Evolutionary conservation across 2,888 invertebrate genomes (phyloP), one percentile per base, ranked within the genome.

Genomic region (Clostera curtula): DNA sequence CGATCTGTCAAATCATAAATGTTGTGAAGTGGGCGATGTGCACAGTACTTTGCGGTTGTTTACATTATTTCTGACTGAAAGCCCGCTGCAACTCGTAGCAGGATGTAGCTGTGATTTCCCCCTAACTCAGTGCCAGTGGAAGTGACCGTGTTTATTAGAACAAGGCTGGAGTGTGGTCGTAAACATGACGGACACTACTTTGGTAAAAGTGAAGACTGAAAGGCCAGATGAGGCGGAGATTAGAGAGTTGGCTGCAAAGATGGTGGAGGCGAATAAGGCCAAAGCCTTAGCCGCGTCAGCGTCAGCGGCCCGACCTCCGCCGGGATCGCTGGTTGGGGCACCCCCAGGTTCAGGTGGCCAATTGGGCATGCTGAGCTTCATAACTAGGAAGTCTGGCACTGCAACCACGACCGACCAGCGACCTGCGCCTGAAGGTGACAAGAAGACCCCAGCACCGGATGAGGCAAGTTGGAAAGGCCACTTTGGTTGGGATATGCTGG

Each of bases 401-500:
- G 53, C 56, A 19, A 36, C 55, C 0, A 46, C 55, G 3, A 36
- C 36, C n/a, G 67, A 68, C 6, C 61, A 67, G 30, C 66, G 74
- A 2, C 69, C 70, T 0, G 42, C 63, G 1, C 46, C 57, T 3
- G 71, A 74, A 22, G 43, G 58, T n/a, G 76, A 83, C 8, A 83
- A 80, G 51, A 82, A 77, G 43, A 72, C 71, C 1, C 75, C 73
- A 25, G 72, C 74, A n/a, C 77, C 76, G 2, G 93, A 93, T 58
- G 93, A 93, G 51, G 90, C 92, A 41, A 92, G 92, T 33, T 88
- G 90, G 62, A 88, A 90, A 52, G 92, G 93, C 19, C 89, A 93
- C 56, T 97, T 97, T 69, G 96, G 96, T 27, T 97, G 97, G 97
- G 91, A 92, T 34, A 90, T 90, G 50, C 88, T 97, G 25, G 95